phyloP scores from a whole-genome alignment of 2,113 vertebrate genomes.

The Cariama cristata region DNA sequence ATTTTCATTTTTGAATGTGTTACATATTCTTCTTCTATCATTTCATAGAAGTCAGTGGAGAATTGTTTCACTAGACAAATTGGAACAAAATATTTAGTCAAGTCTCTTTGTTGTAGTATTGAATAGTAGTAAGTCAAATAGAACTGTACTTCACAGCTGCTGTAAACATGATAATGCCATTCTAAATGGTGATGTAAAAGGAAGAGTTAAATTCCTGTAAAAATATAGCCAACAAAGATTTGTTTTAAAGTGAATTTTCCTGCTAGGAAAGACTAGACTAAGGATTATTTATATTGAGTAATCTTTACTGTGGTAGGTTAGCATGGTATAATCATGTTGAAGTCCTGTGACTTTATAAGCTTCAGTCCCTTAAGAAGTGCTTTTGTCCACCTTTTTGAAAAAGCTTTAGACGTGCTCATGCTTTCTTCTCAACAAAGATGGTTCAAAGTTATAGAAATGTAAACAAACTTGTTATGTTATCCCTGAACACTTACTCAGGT shows the following conservation, averaged over 20 bases:
- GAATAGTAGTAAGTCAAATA: neutral
- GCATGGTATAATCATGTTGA: neutral
- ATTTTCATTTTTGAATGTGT: neutral
- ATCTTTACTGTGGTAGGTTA: neutral
- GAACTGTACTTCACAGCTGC: neutral
- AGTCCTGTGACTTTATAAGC: neutral
- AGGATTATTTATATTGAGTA: neutral
- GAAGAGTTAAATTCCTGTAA: neutral
- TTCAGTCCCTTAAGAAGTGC: neutral
- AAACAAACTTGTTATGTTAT: neutral
- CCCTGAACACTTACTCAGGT: conserved; percentile 71
- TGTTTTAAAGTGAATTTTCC: neutral
- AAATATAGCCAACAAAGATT: neutral
- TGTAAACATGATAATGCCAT: neutral
- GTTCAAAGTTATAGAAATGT: neutral
- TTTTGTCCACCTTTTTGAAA: neutral
- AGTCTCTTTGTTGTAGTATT: neutral
- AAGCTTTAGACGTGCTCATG: neutral
- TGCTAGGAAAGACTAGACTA: neutral
- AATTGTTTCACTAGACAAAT: neutral
- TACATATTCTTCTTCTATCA: neutral
- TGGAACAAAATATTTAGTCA: neutral
- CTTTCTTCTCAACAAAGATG: neutral
- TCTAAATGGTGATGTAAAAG: neutral
- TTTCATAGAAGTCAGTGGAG: neutral